Base-by-base conservation (phyloP, 2,797 vertebrate species). In the Avahi laniger region DNA sequence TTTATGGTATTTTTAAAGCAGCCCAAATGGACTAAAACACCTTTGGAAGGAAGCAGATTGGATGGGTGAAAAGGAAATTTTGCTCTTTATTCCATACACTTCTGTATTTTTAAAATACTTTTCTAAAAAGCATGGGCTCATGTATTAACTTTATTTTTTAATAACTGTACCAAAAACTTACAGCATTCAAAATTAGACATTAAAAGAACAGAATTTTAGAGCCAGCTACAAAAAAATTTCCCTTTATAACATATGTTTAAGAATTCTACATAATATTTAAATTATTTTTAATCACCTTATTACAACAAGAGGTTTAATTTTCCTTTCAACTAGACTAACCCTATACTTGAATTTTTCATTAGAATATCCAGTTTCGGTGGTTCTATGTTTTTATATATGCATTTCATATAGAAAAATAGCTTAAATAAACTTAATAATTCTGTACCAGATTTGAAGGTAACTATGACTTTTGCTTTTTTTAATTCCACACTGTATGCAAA, bases 251-350 rank as follows among this genome's bases (percentile, higher is more conserved):
- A 70, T 41, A 86, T 7, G 18, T 59, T 28, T 59, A 65, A 83
- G n/a, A 85, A 89, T 11, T 85, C 18, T 67, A 38, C 28, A 20
- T 52, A 70, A 73, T 67, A 93, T 70, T 96, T 70, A 79, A 30
- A 86, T 78, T 72, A 69, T 85, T 94, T 82, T 50, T 2, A 67
- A 50, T 89, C 11, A 50, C 86, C 35, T 89, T 59, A 92, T 80
- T 89, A n/a, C 46, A 94, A 48, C 14, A 82, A 87, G 14, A 89
- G n/a, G 10, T 81, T 93, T 76, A 83, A 81, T 76, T 95, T 95
- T 89, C 4, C 12, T 84, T 92, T 50, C 69, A 86, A 46, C 22
- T 85, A 46, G 38, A 94, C 41, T 80, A 46, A 94, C 20, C 41
- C 15, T 76, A 17, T 41, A 70, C 9, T 82, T 86, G 43, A 73